Percentiles rank a stretch among this genome's conserved stretches.
phyloP scores from a whole-genome alignment of 2,113 vertebrate genomes.

The Thymallus thymallus region DNA sequence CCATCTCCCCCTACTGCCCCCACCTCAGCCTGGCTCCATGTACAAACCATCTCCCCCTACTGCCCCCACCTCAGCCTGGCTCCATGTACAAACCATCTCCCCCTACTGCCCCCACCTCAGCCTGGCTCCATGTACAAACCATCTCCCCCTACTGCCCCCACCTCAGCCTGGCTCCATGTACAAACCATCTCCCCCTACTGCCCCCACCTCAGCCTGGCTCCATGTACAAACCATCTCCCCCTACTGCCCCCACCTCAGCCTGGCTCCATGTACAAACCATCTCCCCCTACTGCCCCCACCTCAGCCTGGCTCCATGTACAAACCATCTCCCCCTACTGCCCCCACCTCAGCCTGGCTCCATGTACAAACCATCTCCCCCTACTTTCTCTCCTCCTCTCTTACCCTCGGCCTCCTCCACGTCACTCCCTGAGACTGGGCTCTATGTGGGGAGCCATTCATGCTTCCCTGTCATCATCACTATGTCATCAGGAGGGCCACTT shows the following conservation, averaged over 20 bases:
- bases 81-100: slow-evolving; percentile 33
- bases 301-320: too few species aligned
- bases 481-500: background rate
- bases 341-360: too few species aligned
- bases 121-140: slow-evolving; percentile 44
- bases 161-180: too few species aligned
- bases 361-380: too few species aligned
- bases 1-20: background rate
- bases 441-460: slow-evolving; percentile 10
- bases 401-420: slow-evolving; percentile 5
- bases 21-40: slow-evolving; percentile 49
- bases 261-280: too few species aligned
- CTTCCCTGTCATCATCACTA: background rate
- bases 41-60: background rate
- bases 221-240: too few species aligned
- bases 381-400: slow-evolving; percentile 2
- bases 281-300: too few species aligned
- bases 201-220: too few species aligned
- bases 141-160: background rate
- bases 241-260: too few species aligned
- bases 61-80: slow-evolving; percentile 31
- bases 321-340: too few species aligned
- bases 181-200: too few species aligned
- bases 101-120: slow-evolving; percentile 11
- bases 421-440: slow-evolving; percentile 15